phyloP scores from a whole-genome alignment of 2,797 vertebrate genomes.

The Otolemur crassicaudatus region DNA sequence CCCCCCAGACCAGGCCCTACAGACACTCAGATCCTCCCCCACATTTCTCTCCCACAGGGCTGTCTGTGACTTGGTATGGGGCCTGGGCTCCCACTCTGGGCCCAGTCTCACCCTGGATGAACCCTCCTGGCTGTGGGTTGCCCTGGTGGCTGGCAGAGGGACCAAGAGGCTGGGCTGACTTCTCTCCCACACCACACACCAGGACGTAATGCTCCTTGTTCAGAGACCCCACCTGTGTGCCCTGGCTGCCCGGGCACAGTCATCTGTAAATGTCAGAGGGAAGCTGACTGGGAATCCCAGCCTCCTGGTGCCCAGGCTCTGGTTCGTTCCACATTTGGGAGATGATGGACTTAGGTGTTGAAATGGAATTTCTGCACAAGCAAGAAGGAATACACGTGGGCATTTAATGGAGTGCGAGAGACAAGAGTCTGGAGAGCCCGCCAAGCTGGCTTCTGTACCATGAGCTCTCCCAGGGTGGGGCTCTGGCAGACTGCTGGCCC shows the following conservation, averaged over 20 bases:
- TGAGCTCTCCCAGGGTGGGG: slow-evolving; percentile 66
- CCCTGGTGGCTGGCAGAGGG: not conserved
- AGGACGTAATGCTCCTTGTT: not conserved
- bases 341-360: slow-evolving; percentile 55
- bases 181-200: not conserved
- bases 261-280: slow-evolving; percentile 67
- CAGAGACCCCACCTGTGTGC: not conserved
- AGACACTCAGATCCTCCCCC: not conserved
- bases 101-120: not conserved
- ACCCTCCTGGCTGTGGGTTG: not conserved
- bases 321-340: slow-evolving; percentile 62
- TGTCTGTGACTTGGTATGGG: not conserved
- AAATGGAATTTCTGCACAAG: slow-evolving; percentile 70
- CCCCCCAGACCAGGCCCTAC: not conserved
- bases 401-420: slow-evolving; percentile 49
- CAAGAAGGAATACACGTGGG: slow-evolving; percentile 54
- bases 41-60: not conserved
- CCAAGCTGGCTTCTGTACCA: slow-evolving; percentile 49
- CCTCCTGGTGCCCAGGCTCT: not conserved
- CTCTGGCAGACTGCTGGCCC: not conserved
- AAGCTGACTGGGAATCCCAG: slow-evolving; percentile 34
- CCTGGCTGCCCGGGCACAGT: not conserved
- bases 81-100: rapidly evolving
- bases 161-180: not conserved
- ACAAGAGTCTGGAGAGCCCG: not conserved